phyloP scores from a whole-genome alignment of 2,113 vertebrate species.

The Sturnira hondurensis region DNA sequence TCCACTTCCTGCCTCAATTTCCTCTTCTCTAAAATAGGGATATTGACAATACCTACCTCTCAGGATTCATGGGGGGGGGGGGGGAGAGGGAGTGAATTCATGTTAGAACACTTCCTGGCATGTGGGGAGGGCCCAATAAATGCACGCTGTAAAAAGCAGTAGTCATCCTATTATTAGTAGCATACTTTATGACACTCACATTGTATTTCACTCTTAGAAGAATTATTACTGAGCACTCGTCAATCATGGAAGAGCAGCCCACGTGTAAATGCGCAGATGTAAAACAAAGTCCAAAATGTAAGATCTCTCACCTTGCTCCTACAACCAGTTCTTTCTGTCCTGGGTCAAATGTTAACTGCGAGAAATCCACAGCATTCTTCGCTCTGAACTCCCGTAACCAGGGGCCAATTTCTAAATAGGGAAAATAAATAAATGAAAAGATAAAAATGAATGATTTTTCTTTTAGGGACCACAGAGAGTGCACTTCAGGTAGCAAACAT shows the following conservation, averaged over 20 bases:
- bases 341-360: slow-evolving; percentile 96
- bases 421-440: slow-evolving; percentile 66
- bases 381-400: slow-evolving; percentile 94
- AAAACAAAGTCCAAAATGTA: background rate
- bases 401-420: slow-evolving; percentile 91
- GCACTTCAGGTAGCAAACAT: slow-evolving; percentile 7
- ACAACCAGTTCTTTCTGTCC: slow-evolving; percentile 96
- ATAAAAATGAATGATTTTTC: slow-evolving; percentile 39
- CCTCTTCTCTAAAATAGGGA: background rate
- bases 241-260: background rate
- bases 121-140: fast-evolving
- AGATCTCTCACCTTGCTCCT: slow-evolving; percentile 92
- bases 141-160: fast-evolving
- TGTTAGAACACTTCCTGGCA: background rate
- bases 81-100: background rate
- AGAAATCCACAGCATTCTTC: slow-evolving; percentile 95
- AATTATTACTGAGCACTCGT: background rate
- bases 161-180: fast-evolving
- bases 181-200: fast-evolving
- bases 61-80: too few species aligned
- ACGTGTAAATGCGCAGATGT: background rate
- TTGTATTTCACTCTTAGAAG: background rate
- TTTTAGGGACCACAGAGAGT: background rate
- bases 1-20: background rate
- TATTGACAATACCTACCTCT: background rate